A percentile compares a stretch with the other conserved stretches of the same genome.
phyloP scores from a whole-genome alignment of 2,797 vertebrate genomes.

The Emys orbicularis region DNA sequence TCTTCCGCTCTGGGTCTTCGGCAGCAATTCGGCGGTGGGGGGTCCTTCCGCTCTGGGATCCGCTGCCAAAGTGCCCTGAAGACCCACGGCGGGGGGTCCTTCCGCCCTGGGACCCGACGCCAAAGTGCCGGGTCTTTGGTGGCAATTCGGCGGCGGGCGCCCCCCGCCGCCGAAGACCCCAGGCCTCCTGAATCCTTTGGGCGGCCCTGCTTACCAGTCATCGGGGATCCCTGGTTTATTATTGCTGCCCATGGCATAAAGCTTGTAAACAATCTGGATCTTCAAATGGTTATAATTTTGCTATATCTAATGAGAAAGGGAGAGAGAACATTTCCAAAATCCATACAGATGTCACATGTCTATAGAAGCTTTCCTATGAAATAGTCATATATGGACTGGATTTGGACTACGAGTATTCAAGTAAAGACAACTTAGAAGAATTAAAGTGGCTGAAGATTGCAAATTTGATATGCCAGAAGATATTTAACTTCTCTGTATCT shows the following conservation, averaged over 20 bases:
- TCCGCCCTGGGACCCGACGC: no score
- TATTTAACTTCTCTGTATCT: slow-evolving; percentile 22
- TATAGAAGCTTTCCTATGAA: slow-evolving; percentile 33
- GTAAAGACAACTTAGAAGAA: slow-evolving; percentile 44
- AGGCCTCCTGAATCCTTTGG: no score
- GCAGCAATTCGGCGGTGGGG: no score
- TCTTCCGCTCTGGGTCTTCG: no score
- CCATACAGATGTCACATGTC: background rate
- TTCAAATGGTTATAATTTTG: background rate
- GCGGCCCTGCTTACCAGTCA: slow-evolving; percentile 18
- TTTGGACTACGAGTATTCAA: background rate
- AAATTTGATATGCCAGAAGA: slow-evolving; percentile 2
- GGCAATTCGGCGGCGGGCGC: no score
- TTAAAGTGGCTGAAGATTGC: background rate
- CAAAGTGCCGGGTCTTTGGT: no score
- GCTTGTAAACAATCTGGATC: background rate
- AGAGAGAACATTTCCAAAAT: slow-evolving; percentile 1
- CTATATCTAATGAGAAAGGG: background rate
- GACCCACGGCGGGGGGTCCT: no score
- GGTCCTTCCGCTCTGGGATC: no score
- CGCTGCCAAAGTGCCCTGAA: no score
- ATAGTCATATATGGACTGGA: slow-evolving; percentile 30
- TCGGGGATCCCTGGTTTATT: slow-evolving; percentile 49
- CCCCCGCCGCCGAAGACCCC: no score
- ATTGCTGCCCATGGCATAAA: background rate